phyloP scores from a whole-genome alignment of 2,113 vertebrate genomes.

The Mormyrus lacerda region DNA sequence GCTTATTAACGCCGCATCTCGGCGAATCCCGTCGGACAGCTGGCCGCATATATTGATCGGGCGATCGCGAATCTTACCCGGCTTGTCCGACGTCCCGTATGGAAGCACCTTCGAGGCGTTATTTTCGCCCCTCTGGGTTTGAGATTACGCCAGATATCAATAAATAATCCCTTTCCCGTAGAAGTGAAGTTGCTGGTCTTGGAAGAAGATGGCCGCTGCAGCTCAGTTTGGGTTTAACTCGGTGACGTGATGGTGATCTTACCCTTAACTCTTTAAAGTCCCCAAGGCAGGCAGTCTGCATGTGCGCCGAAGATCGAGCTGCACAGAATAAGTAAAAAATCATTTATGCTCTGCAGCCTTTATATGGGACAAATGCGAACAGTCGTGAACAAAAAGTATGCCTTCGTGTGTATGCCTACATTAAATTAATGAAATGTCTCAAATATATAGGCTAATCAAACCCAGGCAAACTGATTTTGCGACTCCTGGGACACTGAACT shows the following conservation, averaged over 20 bases:
- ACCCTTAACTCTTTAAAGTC: conserved; percentile 17
- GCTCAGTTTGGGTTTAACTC: conserved; percentile 44
- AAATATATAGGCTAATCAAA: not conserved
- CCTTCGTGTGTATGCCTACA: not conserved
- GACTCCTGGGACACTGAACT: not conserved
- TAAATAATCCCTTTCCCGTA: conserved; percentile 23
- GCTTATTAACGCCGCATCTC: not conserved
- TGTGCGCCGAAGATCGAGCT: not conserved
- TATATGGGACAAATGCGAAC: not conserved
- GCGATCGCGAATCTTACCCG: not conserved
- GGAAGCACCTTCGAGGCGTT: not conserved
- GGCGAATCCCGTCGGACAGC: not conserved
- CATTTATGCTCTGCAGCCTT: not conserved
- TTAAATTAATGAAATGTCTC: not conserved
- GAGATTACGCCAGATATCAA: not conserved
- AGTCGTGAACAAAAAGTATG: not conserved
- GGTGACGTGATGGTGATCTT: conserved; percentile 55
- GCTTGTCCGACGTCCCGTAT: not conserved
- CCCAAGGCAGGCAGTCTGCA: not conserved
- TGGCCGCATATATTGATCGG: not conserved
- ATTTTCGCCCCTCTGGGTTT: not conserved
- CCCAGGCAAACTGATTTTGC: not conserved
- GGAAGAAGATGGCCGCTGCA: conserved; percentile 69
- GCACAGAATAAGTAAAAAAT: not conserved
- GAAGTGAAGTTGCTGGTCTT: conserved; percentile 59